phyloP scores from a whole-genome alignment of 2,113 vertebrate genomes.

The Felis chaus region DNA sequence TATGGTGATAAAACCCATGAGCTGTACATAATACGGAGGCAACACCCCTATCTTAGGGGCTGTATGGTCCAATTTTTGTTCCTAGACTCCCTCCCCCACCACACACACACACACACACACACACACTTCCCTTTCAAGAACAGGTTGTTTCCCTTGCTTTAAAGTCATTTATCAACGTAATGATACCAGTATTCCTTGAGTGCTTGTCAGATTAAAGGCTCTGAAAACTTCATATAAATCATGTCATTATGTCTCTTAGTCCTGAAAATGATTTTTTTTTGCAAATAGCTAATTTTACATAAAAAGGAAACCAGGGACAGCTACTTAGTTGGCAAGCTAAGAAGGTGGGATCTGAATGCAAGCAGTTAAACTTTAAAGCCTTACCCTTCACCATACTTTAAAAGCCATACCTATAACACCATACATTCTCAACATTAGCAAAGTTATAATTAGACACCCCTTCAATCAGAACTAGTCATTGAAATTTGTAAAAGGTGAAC shows the following conservation, averaged over 20 bases:
- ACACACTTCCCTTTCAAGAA: background rate
- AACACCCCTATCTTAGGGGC: background rate
- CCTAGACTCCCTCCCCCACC: accelerated
- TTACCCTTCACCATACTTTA: background rate
- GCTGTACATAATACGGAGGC: background rate
- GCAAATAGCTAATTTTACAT: background rate
- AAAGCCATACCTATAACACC: background rate
- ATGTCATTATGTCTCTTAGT: background rate
- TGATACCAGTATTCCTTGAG: background rate
- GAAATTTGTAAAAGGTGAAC: background rate
- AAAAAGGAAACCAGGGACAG: background rate
- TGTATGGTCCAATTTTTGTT: background rate
- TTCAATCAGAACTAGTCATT: background rate
- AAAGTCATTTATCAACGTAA: background rate
- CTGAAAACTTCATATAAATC: background rate
- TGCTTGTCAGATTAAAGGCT: background rate
- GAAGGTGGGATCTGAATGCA: background rate
- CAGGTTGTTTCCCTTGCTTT: background rate
- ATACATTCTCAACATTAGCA: background rate
- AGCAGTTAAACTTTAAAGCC: background rate
- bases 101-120: too few relatives aligned
- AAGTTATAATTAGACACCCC: background rate
- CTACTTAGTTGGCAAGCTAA: background rate
- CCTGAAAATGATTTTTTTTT: background rate
- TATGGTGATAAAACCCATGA: background rate